Evolutionary conservation across 2,113 vertebrate species (phyloP).

Genomic region (Progne subis): DNA sequence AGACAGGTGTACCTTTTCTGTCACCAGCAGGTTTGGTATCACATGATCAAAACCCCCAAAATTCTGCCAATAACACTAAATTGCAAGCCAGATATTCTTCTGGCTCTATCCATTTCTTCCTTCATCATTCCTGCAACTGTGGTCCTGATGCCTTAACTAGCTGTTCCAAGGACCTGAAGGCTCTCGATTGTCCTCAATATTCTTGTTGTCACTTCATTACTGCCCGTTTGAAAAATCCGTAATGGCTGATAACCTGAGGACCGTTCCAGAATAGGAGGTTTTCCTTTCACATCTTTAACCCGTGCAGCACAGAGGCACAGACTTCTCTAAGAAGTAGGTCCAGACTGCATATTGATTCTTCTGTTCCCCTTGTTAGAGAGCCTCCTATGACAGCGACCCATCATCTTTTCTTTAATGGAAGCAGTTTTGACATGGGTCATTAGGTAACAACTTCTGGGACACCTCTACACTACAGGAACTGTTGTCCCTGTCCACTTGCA

Average conservation of each 20-base stretch:
- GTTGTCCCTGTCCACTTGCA: not conserved
- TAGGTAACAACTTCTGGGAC: not conserved
- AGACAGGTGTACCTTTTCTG: not conserved
- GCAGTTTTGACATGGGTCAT: not conserved
- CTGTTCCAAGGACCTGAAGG: not conserved
- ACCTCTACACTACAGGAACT: not conserved
- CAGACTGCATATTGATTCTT: not conserved
- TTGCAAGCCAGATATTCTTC: not conserved
- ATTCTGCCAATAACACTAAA: not conserved
- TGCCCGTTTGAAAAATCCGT: not conserved
- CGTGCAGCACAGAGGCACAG: not conserved
- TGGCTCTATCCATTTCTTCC: not conserved
- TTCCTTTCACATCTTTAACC: not conserved
- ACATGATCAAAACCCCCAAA: rapidly evolving
- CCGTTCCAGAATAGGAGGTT: not conserved
- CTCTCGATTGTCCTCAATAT: not conserved
- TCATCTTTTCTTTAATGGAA: not conserved
- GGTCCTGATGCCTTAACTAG: not conserved
- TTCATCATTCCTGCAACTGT: not conserved
- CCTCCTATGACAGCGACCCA: not conserved
- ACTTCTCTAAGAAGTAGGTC: not conserved
- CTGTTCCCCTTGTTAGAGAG: not conserved
- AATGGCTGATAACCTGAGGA: not conserved
- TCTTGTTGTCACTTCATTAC: not conserved
- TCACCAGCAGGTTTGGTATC: not conserved